Percentiles rank a stretch among this genome's conserved stretches.
These are phyloP conservation scores for Mastomys natalensis DNA, from an alignment of 2,113 vertebrate species.

Conservation along the genomic window DNA sequence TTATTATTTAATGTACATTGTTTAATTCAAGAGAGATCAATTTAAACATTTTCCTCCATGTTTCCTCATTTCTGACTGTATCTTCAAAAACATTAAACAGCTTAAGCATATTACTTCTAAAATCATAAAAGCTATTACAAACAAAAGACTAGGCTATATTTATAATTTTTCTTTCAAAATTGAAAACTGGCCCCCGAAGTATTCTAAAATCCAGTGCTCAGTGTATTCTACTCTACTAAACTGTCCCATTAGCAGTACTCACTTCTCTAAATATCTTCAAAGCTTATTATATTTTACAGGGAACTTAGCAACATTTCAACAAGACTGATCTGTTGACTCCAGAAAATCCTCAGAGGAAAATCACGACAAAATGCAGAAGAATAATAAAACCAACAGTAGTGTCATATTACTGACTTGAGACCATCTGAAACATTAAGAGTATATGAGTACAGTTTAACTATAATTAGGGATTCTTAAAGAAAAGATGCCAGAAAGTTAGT, in stretches of 20 bases:
- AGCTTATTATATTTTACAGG: slow-evolving; percentile 71
- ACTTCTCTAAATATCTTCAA: slow-evolving; percentile 65
- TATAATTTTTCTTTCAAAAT: slow-evolving; percentile 65
- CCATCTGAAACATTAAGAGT: slow-evolving; percentile 54
- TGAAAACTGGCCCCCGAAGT: slow-evolving; percentile 58
- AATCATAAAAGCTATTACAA: slow-evolving; percentile 70
- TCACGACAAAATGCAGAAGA: slow-evolving; percentile 70
- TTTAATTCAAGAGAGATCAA: slow-evolving; percentile 63
- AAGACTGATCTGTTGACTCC: slow-evolving; percentile 63
- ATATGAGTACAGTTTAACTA: slow-evolving; percentile 64
- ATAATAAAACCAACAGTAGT: slow-evolving; percentile 66
- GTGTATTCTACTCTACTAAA: slow-evolving; percentile 64
- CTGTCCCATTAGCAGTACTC: slow-evolving; percentile 55
- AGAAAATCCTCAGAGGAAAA: slow-evolving; percentile 69
- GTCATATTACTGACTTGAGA: slow-evolving; percentile 66
- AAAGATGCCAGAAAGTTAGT: slow-evolving; percentile 38
- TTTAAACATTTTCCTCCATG: slow-evolving; percentile 56
- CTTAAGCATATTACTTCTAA: slow-evolving; percentile 63
- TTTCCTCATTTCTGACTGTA: slow-evolving; percentile 53
- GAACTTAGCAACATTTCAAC: slow-evolving; percentile 73
- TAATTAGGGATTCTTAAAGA: slow-evolving; percentile 52
- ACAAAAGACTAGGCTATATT: slow-evolving; percentile 69
- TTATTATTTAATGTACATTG: slow-evolving; percentile 54
- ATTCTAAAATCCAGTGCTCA: slow-evolving; percentile 64
- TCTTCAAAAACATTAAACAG: slow-evolving; percentile 67